phyloP scores from a whole-genome alignment of 1,140 invertebrate genomes.

The Sitodiplosis mosellana region DNA sequence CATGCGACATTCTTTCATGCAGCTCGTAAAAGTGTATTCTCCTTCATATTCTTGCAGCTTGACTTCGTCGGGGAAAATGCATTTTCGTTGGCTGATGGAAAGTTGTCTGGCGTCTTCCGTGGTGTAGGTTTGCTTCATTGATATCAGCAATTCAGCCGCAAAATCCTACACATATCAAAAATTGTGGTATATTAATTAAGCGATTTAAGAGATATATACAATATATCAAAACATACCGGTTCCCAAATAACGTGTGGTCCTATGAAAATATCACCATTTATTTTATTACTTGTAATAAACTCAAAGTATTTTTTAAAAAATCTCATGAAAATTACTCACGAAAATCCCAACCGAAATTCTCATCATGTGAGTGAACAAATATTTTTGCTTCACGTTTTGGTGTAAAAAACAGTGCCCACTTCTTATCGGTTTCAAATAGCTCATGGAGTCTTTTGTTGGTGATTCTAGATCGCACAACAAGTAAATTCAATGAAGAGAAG shows the following conservation, averaged over 20 bases:
- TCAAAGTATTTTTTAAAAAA: no score
- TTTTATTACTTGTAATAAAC: no score
- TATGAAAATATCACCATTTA: no score
- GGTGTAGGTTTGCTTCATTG: constrained; percentile 50
- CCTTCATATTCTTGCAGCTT: constrained; percentile 33
- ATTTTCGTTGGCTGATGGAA: constrained; percentile 40
- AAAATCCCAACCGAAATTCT: constrained; percentile 41
- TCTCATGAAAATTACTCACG: no score
- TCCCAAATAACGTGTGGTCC: constrained; percentile 51
- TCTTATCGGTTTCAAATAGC: constrained; percentile 24
- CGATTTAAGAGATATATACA: neutral
- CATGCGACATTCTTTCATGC: constrained; percentile 49
- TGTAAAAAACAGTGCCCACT: constrained; percentile 20
- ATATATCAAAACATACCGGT: no score
- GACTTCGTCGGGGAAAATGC: constrained; percentile 43
- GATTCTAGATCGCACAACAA: neutral
- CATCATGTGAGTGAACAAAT: constrained; percentile 44
- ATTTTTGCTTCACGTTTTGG: constrained; percentile 23
- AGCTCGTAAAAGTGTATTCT: constrained; percentile 43
- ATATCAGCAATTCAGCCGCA: constrained; percentile 41
- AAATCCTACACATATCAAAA: no score
- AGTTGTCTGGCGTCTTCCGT: constrained; percentile 45
- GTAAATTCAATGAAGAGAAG: neutral
- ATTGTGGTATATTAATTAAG: no score
- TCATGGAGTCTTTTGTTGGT: constrained; percentile 10